phyloP scores from a whole-genome alignment of 2,113 vertebrate species.

The Prinia subflava region DNA sequence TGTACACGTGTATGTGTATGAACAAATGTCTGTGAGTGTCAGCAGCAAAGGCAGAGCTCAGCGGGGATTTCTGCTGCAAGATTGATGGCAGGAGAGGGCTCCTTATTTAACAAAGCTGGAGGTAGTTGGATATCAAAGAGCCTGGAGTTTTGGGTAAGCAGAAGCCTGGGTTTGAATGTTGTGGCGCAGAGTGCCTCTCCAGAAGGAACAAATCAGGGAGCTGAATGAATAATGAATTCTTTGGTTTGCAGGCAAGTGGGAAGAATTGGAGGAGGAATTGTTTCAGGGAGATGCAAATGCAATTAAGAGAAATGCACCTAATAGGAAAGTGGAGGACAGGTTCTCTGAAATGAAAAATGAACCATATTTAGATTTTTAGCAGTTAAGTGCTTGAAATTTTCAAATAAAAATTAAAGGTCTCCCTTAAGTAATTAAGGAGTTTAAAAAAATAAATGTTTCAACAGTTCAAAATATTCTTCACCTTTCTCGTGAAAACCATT shows the following conservation, averaged over 20 bases:
- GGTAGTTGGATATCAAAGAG: slow-evolving; percentile 30
- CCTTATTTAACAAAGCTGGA: slow-evolving; percentile 48
- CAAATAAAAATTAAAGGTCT: not conserved
- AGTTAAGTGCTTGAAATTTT: not conserved
- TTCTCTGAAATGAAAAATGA: not conserved
- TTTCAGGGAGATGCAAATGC: not conserved
- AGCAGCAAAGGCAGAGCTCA: not conserved
- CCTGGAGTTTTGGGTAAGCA: slow-evolving; percentile 10
- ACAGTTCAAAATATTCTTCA: not conserved
- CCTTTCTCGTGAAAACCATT: not conserved
- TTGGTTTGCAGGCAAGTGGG: slow-evolving; percentile 6
- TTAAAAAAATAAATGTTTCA: not conserved
- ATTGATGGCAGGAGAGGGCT: not conserved
- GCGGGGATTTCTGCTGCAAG: not conserved
- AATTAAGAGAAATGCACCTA: not conserved
- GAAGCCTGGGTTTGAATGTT: not conserved
- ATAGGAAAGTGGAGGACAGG: not conserved
- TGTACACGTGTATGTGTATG: not conserved
- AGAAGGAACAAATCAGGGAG: not conserved
- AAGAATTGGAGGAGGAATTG: not conserved
- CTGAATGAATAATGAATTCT: not conserved
- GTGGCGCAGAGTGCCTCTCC: not conserved
- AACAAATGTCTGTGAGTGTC: not conserved
- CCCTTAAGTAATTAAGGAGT: not conserved
- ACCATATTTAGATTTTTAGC: not conserved